These are phyloP conservation scores for Nannoperca obscura DNA, from an alignment of 2,797 vertebrate genomes.

Conservation along the genomic window DNA sequence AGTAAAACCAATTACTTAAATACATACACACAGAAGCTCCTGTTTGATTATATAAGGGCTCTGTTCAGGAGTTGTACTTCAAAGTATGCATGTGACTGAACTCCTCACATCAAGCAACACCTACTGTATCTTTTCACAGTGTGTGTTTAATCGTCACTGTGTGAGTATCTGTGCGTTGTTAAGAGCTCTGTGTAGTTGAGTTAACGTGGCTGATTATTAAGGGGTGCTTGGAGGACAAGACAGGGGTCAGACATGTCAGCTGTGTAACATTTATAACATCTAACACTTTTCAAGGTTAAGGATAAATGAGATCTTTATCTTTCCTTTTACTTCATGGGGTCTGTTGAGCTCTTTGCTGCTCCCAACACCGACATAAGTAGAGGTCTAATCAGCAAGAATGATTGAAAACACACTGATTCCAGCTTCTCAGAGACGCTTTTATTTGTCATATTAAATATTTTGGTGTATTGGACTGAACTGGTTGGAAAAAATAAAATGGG, in stretches of 20 bases:
- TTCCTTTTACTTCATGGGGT: not conserved
- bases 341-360: not conserved
- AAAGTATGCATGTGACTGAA: constrained; percentile 18
- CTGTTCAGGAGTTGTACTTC: constrained; percentile 17
- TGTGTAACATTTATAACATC: not conserved
- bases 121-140: constrained; percentile 19
- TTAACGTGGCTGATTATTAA: not conserved
- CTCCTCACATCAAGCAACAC: constrained; percentile 19
- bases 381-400: not conserved
- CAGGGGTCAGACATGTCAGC: not conserved
- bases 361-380: not conserved
- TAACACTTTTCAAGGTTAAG: not conserved
- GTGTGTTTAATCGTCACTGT: constrained; percentile 16
- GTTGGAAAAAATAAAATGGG: not conserved
- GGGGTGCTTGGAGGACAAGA: constrained; percentile 19
- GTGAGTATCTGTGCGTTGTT: constrained; percentile 9
- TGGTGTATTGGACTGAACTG: not conserved
- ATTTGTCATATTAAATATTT: not conserved
- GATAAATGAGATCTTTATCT: not conserved
- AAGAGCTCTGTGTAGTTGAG: constrained; percentile 17
- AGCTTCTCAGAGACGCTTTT: not conserved
- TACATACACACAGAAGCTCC: constrained; percentile 12
- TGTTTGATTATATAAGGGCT: constrained; percentile 21
- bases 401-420: not conserved
- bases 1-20: constrained; percentile 2